phyloP scores from a whole-genome alignment of 2,113 vertebrate genomes.

The Gallinago jamesoni region DNA sequence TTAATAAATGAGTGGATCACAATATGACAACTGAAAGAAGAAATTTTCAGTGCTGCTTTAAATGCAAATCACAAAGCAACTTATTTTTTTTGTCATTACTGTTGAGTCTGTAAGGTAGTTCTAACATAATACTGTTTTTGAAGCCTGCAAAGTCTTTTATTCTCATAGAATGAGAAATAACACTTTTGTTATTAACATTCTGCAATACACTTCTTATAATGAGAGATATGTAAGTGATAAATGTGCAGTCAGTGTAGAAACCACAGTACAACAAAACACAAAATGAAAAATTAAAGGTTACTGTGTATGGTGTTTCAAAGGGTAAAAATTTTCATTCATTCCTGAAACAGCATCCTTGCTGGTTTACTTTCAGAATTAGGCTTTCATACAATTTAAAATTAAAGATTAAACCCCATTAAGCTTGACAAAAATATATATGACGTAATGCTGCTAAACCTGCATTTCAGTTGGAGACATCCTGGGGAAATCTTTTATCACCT shows the following conservation, averaged over 20 bases:
- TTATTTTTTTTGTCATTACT: neutral
- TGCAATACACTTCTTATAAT: neutral
- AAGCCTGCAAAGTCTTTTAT: neutral
- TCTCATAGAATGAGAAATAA: neutral
- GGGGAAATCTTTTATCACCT: neutral
- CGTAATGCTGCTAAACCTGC: neutral
- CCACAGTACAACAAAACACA: neutral
- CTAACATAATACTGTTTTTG: neutral
- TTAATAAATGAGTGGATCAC: neutral
- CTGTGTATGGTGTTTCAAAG: neutral
- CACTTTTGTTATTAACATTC: neutral
- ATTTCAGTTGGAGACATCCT: neutral
- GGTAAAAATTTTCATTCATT: neutral
- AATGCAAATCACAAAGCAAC: neutral
- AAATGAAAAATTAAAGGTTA: slow-evolving; percentile 5
- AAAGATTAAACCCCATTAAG: neutral
- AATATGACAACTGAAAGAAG: neutral
- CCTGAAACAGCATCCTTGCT: neutral
- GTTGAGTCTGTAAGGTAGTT: neutral
- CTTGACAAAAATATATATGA: neutral
- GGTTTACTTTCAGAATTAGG: neutral
- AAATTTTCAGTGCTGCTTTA: neutral
- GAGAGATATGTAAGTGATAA: neutral
- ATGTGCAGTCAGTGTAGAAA: neutral
- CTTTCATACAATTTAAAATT: neutral